Evolutionary conservation across 2,797 vertebrate species (phyloP).

Genomic region (Rachycentron canadum): DNA sequence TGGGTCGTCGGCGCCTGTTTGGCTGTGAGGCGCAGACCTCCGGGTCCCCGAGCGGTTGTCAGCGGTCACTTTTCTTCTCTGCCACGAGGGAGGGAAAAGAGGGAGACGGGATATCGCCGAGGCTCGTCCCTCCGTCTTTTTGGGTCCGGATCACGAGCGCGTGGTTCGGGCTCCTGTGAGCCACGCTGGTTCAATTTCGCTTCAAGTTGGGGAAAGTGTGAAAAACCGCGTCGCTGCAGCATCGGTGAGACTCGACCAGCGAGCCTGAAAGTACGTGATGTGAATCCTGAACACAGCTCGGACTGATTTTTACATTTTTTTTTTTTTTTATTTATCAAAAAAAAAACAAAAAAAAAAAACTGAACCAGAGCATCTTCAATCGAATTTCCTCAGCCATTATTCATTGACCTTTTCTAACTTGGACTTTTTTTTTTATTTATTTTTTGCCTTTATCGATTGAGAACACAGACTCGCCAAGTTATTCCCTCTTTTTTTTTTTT

Average conservation of each 20-base stretch:
- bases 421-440: conserved; percentile 13
- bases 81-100: conserved; percentile 33
- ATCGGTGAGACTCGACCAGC: conserved; percentile 44
- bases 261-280: conserved; percentile 80
- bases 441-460: conserved; percentile 21
- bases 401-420: conserved; percentile 22
- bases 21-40: too few species aligned
- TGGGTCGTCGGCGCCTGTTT: conserved; percentile 15
- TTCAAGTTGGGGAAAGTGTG: conserved; percentile 69
- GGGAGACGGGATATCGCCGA: conserved; percentile 27
- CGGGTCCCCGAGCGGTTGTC: conserved; percentile 38
- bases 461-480: conserved; percentile 23
- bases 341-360: conserved; percentile 9
- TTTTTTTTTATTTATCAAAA: neutral
- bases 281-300: conserved; percentile 79
- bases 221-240: conserved; percentile 56
- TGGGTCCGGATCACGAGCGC: conserved; percentile 43
- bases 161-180: conserved; percentile 18
- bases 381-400: conserved; percentile 9
- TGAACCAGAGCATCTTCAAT: conserved; percentile 56
- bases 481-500: conserved; percentile 1
- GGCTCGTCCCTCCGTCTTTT: conserved; percentile 28
- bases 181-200: conserved; percentile 6
- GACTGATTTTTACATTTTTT: conserved; percentile 19
- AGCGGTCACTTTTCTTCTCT: conserved; percentile 55